These are phyloP conservation scores for Sinonovacula constricta DNA, from an alignment of 1,140 invertebrate species.

Conservation along the genomic window DNA sequence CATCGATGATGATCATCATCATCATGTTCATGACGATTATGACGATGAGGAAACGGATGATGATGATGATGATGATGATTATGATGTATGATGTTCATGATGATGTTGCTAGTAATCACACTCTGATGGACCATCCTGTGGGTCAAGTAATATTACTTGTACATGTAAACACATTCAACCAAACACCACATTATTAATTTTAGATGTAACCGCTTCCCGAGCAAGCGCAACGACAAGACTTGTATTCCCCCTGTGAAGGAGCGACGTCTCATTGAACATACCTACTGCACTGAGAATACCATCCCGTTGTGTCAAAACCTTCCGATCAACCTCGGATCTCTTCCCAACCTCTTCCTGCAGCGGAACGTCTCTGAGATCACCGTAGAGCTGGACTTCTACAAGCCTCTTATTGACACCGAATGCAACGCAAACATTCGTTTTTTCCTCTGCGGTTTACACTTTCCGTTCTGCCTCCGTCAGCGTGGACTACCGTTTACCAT, in stretches of 20 bases:
- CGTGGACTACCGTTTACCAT: conserved; percentile 49
- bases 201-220: conserved; percentile 12
- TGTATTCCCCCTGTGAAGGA: conserved; percentile 25
- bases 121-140: too few species aligned
- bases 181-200: neutral
- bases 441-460: conserved; percentile 59
- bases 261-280: neutral
- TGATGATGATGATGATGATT: too few species aligned
- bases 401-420: conserved; percentile 37
- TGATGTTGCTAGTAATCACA: too few species aligned
- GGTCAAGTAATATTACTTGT: too few species aligned
- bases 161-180: too few species aligned
- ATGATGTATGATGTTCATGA: too few species aligned
- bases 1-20: too few species aligned
- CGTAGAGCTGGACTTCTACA: conserved; percentile 51
- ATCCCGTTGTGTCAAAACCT: conserved; percentile 39
- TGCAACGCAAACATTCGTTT: conserved; percentile 54
- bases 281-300: conserved; percentile 8
- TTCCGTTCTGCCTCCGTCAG: conserved; percentile 53
- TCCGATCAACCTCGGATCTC: conserved; percentile 40
- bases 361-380: conserved; percentile 48
- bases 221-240: neutral
- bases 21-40: too few species aligned
- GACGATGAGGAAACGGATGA: too few species aligned
- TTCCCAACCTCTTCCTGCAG: conserved; percentile 64